phyloP scores from a whole-genome alignment of 1,140 invertebrate species.

The Caenorhabditis brenneri region DNA sequence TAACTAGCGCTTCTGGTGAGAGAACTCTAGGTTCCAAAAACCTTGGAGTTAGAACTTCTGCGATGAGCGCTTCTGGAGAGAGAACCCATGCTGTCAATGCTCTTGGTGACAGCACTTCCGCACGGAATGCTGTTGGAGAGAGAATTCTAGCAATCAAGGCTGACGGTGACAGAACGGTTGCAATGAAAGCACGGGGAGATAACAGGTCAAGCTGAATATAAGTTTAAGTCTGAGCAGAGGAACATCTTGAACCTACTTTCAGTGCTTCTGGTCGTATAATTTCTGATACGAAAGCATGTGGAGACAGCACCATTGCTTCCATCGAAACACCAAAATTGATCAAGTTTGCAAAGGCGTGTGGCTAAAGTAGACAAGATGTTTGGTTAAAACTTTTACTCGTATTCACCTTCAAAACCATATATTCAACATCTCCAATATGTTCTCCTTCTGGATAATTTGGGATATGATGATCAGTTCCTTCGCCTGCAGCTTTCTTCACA shows the following conservation, averaged over 20 bases:
- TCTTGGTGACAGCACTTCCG: slow-evolving; percentile 56
- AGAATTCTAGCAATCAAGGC: slow-evolving; percentile 53
- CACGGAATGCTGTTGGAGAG: slow-evolving; percentile 54
- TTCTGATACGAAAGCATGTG: slow-evolving; percentile 48
- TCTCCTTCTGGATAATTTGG: slow-evolving; percentile 13
- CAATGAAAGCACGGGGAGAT: slow-evolving; percentile 53
- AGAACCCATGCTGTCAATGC: slow-evolving; percentile 53
- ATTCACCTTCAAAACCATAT: not conserved
- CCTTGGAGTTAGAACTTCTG: slow-evolving; percentile 51
- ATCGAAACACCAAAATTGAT: slow-evolving; percentile 31
- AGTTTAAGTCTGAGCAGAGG: not conserved
- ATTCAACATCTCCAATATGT: slow-evolving; percentile 4
- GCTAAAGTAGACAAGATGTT: not conserved
- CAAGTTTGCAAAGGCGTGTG: slow-evolving; percentile 40
- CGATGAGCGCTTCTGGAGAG: slow-evolving; percentile 55
- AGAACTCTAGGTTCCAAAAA: slow-evolving; percentile 53
- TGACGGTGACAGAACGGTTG: slow-evolving; percentile 48
- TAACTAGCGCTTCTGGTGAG: slow-evolving; percentile 52
- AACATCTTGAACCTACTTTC: not conserved
- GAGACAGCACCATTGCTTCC: slow-evolving; percentile 51
- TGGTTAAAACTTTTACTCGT: not conserved
- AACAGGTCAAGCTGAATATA: slow-evolving; percentile 46
- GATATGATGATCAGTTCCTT: not conserved
- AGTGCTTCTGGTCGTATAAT: slow-evolving; percentile 49
- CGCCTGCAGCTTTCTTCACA: not conserved